Evolutionary conservation across 2,797 vertebrate species (phyloP).

Genomic region (Urocyon cinereoargenteus): DNA sequence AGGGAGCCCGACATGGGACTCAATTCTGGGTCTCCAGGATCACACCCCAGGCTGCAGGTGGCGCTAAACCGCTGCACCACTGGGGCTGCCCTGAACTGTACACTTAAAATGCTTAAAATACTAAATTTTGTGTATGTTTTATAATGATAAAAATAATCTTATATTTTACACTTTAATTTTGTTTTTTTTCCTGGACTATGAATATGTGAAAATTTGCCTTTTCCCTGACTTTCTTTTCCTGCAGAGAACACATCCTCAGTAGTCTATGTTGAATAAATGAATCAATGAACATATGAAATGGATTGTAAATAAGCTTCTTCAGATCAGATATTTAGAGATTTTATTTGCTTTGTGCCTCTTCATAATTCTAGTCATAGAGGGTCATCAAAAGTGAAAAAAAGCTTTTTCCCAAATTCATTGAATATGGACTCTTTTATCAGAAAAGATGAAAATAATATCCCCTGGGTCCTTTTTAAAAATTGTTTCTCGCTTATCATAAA

Average conservation of each 20-base stretch:
- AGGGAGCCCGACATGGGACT: too few species aligned
- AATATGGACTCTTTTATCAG: background rate
- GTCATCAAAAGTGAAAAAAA: background rate
- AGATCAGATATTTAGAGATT: background rate
- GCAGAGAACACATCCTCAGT: background rate
- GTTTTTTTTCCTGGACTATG: background rate
- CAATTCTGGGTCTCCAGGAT: too few species aligned
- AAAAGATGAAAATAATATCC: background rate
- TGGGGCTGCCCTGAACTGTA: background rate
- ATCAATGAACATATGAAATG: background rate
- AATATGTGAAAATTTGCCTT: background rate
- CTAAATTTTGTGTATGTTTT: constrained; percentile 1
- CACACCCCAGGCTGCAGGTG: too few species aligned
- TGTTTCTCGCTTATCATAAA: background rate
- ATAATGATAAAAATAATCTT: background rate
- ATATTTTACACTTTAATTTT: background rate
- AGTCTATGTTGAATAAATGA: background rate
- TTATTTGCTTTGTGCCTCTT: background rate
- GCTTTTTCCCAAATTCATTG: background rate
- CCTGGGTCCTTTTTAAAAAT: background rate
- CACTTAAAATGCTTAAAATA: background rate
- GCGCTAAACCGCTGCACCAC: too few species aligned
- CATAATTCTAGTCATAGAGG: background rate
- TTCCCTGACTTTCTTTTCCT: background rate
- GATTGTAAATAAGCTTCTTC: background rate